Conservation (phyloP, 2,113 vertebrate genomes). For the Toxostoma redivivum region DNA sequence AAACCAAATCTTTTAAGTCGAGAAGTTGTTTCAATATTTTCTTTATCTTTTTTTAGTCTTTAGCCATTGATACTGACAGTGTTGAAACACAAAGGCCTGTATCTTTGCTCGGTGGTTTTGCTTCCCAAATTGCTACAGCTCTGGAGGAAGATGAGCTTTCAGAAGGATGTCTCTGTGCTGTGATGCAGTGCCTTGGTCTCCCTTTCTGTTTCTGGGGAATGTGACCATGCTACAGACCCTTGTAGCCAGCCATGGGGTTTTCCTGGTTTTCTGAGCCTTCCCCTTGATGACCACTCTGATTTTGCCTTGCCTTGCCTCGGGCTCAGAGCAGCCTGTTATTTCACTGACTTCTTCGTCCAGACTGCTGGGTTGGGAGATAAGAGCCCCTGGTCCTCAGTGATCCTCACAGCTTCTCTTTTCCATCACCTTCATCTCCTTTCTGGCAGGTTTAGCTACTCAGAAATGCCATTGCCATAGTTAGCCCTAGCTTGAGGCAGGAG, state of each 20-base stretch:
- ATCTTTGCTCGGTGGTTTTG: not conserved
- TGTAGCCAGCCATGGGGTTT: not conserved
- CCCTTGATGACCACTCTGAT: not conserved
- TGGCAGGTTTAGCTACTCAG: not conserved
- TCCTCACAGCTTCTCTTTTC: not conserved
- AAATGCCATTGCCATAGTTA: not conserved
- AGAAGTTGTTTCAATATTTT: not conserved
- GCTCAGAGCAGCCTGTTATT: not conserved
- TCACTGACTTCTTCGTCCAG: not conserved
- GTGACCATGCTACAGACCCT: accelerated
- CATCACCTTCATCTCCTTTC: not conserved
- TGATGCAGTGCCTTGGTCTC: not conserved
- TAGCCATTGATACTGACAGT: accelerated
- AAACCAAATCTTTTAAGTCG: not conserved
- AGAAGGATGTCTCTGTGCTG: not conserved
- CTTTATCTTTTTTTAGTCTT: not conserved
- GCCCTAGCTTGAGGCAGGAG: not conserved
- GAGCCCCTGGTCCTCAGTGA: not conserved
- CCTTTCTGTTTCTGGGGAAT: not conserved
- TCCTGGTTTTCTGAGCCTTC: not conserved
- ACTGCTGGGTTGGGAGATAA: not conserved
- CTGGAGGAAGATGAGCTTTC: not conserved
- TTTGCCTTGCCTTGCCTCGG: not conserved
- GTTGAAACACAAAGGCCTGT: not conserved
- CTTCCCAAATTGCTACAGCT: not conserved